Percentiles rank a stretch among this genome's conserved stretches.
phyloP scores from a whole-genome alignment of 1,140 invertebrate species.

The Apis cerana region DNA sequence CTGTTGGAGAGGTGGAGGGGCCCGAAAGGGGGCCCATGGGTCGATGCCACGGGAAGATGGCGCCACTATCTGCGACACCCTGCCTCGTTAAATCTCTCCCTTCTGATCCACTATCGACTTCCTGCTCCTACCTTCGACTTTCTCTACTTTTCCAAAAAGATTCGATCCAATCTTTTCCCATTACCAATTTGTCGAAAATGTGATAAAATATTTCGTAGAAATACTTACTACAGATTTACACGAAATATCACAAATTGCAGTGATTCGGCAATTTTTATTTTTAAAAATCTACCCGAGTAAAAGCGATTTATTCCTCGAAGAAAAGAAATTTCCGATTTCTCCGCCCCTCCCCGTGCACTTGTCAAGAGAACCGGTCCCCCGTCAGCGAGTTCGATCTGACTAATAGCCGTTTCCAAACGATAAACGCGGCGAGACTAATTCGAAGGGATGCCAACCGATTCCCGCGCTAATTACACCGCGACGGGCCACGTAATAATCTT shows the following conservation, averaged over 20 bases:
- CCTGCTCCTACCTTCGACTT: conserved; percentile 9
- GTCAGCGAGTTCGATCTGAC: background rate
- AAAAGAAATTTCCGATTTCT: no score
- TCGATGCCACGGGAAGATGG: conserved; percentile 77
- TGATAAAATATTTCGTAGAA: no score
- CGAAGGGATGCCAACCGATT: conserved; percentile 1
- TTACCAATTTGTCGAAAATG: no score
- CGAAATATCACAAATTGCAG: no score
- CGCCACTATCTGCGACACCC: conserved; percentile 68
- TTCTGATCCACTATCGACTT: conserved; percentile 41
- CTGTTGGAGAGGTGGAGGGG: conserved; percentile 15
- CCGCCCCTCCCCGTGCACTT: background rate
- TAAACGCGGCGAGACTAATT: conserved; percentile 31
- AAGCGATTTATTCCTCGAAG: no score
- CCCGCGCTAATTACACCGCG: conserved; percentile 18
- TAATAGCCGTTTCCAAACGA: conserved; percentile 22
- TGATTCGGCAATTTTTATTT: no score
- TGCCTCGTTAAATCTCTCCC: conserved; percentile 63
- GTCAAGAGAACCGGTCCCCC: background rate
- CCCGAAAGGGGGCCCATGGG: conserved; percentile 34
- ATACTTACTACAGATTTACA: no score
- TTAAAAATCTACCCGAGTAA: no score
- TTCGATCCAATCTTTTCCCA: no score
- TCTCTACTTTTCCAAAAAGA: background rate
- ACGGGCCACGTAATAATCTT: conserved; percentile 55